Evolutionary conservation across 2,797 vertebrate genomes (phyloP).

Genomic region (Ctenochaetus hawaiiensis): DNA sequence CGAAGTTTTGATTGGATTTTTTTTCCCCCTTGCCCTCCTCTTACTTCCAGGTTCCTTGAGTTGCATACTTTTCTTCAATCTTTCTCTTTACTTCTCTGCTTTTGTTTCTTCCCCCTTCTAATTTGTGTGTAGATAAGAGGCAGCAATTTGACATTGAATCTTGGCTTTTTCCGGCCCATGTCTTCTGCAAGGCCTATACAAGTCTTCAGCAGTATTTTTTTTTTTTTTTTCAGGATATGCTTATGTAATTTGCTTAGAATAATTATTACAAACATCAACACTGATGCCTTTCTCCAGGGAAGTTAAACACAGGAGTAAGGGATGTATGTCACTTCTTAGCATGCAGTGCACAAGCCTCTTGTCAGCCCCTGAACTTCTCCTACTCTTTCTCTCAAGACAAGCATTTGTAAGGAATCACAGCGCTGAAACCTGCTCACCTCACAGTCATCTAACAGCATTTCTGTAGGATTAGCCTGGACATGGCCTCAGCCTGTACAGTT

Average conservation of each 20-base stretch:
- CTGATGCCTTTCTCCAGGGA: slow-evolving; percentile 29
- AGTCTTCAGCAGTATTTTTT: slow-evolving; percentile 28
- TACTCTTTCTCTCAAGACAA: slow-evolving; percentile 33
- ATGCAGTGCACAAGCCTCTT: slow-evolving; percentile 16
- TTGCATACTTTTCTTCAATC: slow-evolving; percentile 50
- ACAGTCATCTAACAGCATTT: slow-evolving; percentile 72
- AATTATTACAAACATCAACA: slow-evolving; percentile 44
- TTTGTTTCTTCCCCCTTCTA: slow-evolving; percentile 48
- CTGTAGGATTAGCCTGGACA: slow-evolving; percentile 79
- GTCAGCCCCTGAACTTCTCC: slow-evolving; percentile 41
- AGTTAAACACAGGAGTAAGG: slow-evolving; percentile 19
- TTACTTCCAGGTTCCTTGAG: slow-evolving; percentile 75
- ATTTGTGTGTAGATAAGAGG: slow-evolving; percentile 45
- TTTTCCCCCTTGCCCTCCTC: slow-evolving; percentile 53
- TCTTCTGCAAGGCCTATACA: slow-evolving; percentile 30
- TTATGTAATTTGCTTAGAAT: slow-evolving; percentile 44
- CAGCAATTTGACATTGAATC: slow-evolving; percentile 56
- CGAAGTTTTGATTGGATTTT: slow-evolving; percentile 86
- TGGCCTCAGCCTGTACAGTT: slow-evolving; percentile 81
- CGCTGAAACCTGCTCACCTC: slow-evolving; percentile 49
- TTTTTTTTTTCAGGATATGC: slow-evolving; percentile 45
- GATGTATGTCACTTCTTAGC: slow-evolving; percentile 15
- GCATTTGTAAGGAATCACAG: slow-evolving; percentile 48
- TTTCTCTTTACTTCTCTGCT: slow-evolving; percentile 50
- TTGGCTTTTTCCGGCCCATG: slow-evolving; percentile 49